Conservation (phyloP, 1,140 invertebrate species). For the Tetramorium alpestre region DNA sequence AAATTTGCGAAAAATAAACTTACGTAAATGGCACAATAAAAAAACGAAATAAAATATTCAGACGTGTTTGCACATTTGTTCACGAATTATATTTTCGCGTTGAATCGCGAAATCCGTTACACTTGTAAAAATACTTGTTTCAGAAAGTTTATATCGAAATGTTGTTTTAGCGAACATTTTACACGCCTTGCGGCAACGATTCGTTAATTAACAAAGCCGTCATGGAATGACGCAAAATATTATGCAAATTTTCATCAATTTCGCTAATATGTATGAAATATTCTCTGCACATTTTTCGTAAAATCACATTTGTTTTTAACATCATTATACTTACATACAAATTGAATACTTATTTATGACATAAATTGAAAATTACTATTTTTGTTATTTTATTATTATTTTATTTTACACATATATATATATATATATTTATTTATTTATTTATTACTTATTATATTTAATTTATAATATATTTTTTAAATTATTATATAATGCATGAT, state of each 20-base stretch:
- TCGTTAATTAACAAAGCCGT: slow-evolving; percentile 17
- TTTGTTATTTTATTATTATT: background rate
- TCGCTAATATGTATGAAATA: background rate
- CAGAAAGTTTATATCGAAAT: slow-evolving; percentile 32
- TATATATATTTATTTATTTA: background rate
- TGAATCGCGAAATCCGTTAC: slow-evolving; percentile 4
- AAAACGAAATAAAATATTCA: slow-evolving; percentile 7
- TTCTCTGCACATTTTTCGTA: background rate
- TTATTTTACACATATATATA: background rate
- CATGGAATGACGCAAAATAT: slow-evolving; percentile 21
- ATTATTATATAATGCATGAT: background rate
- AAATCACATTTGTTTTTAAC: background rate
- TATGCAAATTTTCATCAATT: slow-evolving; percentile 3
- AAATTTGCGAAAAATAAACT: slow-evolving; percentile 23
- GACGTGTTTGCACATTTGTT: slow-evolving; percentile 40
- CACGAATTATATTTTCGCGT: slow-evolving; percentile 37
- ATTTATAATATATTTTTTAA: background rate
- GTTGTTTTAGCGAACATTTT: slow-evolving; percentile 30
- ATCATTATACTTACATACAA: background rate
- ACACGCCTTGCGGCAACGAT: background rate
- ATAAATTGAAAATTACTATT: background rate
- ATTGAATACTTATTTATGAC: background rate
- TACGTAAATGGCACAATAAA: slow-evolving; percentile 1
- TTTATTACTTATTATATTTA: background rate
- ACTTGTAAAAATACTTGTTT: slow-evolving; percentile 47